Base-by-base conservation (phyloP, 2,113 vertebrate species). In the Zosterops hypoxanthus region DNA sequence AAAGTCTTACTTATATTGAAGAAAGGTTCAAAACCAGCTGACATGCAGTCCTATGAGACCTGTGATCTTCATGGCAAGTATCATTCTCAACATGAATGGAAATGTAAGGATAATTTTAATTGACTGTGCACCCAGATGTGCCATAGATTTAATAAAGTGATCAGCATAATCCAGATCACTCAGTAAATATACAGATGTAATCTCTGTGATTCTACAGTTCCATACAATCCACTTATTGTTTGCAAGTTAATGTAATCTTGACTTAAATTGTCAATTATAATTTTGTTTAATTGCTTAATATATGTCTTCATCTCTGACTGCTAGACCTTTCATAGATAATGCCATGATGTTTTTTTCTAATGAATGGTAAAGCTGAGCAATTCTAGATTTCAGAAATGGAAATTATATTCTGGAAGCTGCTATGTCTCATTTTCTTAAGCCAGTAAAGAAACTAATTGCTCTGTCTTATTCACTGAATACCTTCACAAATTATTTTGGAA, bases 401-500 rank as follows among this genome's bases (percentile, higher is more conserved):
- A 95, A 90, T 91, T 82, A 52, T 86, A 50, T 93, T 76, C 53
- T 88, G 72, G 39, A 82, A 94, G 28, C 14, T 49, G 53, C 19
- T 70, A 63, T 80, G 19, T 9, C n/a, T 83, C n/a, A 82, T 90
- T 85, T 94, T 88, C 34, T 94, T 50, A 70, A 89, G 8, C 46
- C 53, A 59, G 6, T 86, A 60, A 93, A 92, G 56, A 91, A 65
- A 79, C 22, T 84, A 86, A 81, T 78, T 68, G 41, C 3, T 68
- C 34, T 90, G 56, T 64, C 42, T 71, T 70, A 63, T 73, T 88
- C 88, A 78, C 34, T 65, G 26, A n/a, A 39, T 79, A 66, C 44
- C 21, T 91, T 55, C 39, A 82, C 26, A 76, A 81, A 86, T 66
- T 1, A 90, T 97, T 97, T 92, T 94, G 28, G 44, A 85, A 92